Evolutionary conservation across 1,140 invertebrate species (phyloP), one percentile per base, ranked within the genome.

Genomic region (Brachystomella parvula): DNA sequence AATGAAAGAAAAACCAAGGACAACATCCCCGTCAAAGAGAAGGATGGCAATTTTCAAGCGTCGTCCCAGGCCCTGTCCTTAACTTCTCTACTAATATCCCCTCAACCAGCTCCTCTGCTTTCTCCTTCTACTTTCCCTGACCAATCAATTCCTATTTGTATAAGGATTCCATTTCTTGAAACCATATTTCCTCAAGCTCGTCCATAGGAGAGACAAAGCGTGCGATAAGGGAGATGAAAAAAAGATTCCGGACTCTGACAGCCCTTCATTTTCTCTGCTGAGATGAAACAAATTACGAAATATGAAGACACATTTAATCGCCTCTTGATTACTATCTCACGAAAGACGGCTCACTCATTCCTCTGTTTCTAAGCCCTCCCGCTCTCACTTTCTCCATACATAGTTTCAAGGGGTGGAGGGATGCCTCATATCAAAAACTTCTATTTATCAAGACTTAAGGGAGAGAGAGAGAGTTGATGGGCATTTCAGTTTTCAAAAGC

Each of bases 291-390:
- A 65, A 65, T 65, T 65, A 35, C 64, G 35, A 65, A 65, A 59
- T 65, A 65, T 65, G 64, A 65, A 65, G 64, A 65, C 64, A 65
- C 53, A 58, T 60, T 65, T 65, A 65, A 65, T 59, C 64, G 64
- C 29, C 64, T 29, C 57, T 65, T 65, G 56, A 65, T 65, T 60
- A 59, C 64, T 29, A 26, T 29, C 49, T 26, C 29, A n/a, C 30
- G 21, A 24, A 28, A 21, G 3, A 15, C 29, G 24, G 3, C 33
- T 24, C 47, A 44, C 49, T 3, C 24, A 47, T 47, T 31, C 49
- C 24, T 2, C 49, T 35, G 21, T 15, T 12, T 44, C 49, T 53
- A 12, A 9, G 49, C 15, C 21, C 21, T 53, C 21, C 29, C 57
- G 30, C 28, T 12, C 12, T 15, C 57, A 59, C 28, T 28, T 59